Percentiles rank a stretch among this genome's conserved stretches.
phyloP scores from a whole-genome alignment of 2,888 invertebrate species.

The Spialia ferax region DNA sequence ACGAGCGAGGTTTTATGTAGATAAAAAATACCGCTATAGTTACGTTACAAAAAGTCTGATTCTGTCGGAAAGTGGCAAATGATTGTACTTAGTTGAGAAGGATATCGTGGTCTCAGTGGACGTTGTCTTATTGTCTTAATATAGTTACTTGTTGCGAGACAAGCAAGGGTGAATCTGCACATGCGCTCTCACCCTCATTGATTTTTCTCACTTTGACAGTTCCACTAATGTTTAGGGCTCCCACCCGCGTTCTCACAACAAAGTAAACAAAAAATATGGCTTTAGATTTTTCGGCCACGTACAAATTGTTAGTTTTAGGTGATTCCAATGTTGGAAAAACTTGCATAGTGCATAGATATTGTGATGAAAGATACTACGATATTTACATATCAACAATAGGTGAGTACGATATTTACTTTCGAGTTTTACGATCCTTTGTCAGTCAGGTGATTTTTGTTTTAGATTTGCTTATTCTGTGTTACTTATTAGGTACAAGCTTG shows the following conservation, averaged over 20 bases:
- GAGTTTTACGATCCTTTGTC: slow-evolving; percentile 73
- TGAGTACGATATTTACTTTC: slow-evolving; percentile 84
- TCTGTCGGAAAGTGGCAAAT: slow-evolving; percentile 10
- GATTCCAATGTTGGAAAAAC: slow-evolving; percentile 97
- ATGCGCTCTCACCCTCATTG: slow-evolving; percentile 78
- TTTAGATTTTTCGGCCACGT: slow-evolving; percentile 94
- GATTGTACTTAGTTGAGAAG: slow-evolving; percentile 38
- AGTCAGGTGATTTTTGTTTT: slow-evolving; percentile 65
- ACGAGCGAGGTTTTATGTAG: slow-evolving; percentile 9
- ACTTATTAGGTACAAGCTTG: background rate
- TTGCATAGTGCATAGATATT: slow-evolving; percentile 95
- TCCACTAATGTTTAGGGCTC: slow-evolving; percentile 77
- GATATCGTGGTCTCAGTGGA: slow-evolving; percentile 44
- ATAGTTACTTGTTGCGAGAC: slow-evolving; percentile 66
- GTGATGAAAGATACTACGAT: slow-evolving; percentile 96
- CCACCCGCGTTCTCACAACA: slow-evolving; percentile 70
- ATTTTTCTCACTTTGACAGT: slow-evolving; percentile 85
- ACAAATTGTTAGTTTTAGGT: slow-evolving; percentile 94
- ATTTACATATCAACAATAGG: slow-evolving; percentile 97
- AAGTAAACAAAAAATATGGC: slow-evolving; percentile 89
- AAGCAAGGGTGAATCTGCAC: slow-evolving; percentile 64
- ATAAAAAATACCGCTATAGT: slow-evolving; percentile 15
- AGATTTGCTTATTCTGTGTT: background rate
- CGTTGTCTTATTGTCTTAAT: slow-evolving; percentile 22
- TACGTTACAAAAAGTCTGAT: slow-evolving; percentile 41